These are phyloP conservation scores for Epinotia bilunana DNA, from an alignment of 2,888 invertebrate genomes.

Conservation along the genomic window DNA sequence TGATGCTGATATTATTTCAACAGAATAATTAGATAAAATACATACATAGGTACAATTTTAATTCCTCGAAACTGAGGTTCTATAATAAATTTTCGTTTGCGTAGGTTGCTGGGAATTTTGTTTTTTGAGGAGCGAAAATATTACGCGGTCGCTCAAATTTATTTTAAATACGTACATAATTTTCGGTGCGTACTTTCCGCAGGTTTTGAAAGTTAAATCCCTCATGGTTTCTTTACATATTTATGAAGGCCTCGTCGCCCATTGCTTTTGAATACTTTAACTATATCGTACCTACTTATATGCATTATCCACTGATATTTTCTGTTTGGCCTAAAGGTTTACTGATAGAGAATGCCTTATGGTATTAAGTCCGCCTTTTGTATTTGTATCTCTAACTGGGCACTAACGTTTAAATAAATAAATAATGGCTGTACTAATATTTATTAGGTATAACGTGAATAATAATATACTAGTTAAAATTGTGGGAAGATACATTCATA, in stretches of 20 bases:
- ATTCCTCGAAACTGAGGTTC: not conserved
- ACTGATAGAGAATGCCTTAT: too few relatives aligned
- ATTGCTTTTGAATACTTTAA: slow-evolving; percentile 71
- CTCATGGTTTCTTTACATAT: slow-evolving; percentile 73
- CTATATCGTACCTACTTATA: slow-evolving; percentile 61
- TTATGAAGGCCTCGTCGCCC: slow-evolving; percentile 72
- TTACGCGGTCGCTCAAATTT: slow-evolving; percentile 51
- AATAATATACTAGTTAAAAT: too few relatives aligned
- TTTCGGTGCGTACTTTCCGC: slow-evolving; percentile 58
- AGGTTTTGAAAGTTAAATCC: slow-evolving; percentile 68
- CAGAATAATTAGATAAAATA: slow-evolving; percentile 19
- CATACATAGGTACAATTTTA: not conserved
- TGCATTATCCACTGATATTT: slow-evolving; percentile 1
- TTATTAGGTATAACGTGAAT: not conserved
- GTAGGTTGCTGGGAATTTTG: slow-evolving; percentile 17
- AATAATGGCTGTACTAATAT: not conserved
- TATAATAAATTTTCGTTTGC: slow-evolving; percentile 25
- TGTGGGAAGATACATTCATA: not conserved
- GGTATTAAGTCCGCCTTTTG: too few relatives aligned
- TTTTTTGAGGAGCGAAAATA: slow-evolving; percentile 26
- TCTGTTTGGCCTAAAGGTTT: not conserved
- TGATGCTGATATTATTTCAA: slow-evolving; percentile 11
- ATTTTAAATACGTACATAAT: slow-evolving; percentile 63
- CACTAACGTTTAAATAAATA: too few relatives aligned
- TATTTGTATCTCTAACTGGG: too few relatives aligned